A percentile compares a stretch with the other conserved stretches of the same genome.
phyloP scores from a whole-genome alignment of 1,140 invertebrate species.

The Marisa cornuarietis region DNA sequence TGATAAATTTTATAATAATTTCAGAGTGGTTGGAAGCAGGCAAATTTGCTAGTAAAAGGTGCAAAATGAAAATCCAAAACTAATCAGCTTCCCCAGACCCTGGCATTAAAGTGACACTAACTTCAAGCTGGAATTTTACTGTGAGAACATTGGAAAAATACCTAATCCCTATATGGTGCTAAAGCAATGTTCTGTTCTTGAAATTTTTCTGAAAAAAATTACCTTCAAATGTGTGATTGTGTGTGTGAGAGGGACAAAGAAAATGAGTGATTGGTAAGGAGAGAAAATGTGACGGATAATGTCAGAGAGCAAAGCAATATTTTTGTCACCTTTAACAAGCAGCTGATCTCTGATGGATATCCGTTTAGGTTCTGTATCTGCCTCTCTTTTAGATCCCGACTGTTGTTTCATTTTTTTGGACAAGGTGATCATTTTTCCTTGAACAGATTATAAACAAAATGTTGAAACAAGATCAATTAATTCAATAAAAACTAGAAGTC shows the following conservation, averaged over 20 bases:
- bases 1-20: constrained; percentile 25
- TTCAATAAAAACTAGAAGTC: background rate
- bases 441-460: constrained; percentile 17
- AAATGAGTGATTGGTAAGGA: too few relatives aligned
- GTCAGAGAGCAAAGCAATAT: too few relatives aligned
- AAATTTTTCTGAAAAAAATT: too few relatives aligned
- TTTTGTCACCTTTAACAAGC: constrained; percentile 76
- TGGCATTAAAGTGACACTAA: too few relatives aligned
- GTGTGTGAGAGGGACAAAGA: too few relatives aligned
- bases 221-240: too few relatives aligned
- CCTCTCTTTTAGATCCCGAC: constrained; percentile 58
- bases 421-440: constrained; percentile 78
- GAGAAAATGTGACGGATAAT: too few relatives aligned
- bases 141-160: too few relatives aligned
- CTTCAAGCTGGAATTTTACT: too few relatives aligned
- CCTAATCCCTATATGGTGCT: too few relatives aligned
- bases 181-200: too few relatives aligned
- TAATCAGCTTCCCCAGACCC: too few relatives aligned
- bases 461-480: background rate
- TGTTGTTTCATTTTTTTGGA: constrained; percentile 80
- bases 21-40: background rate
- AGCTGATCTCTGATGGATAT: constrained; percentile 86
- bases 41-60: background rate
- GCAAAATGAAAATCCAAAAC: background rate
- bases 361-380: constrained; percentile 60